Base-by-base conservation (phyloP, 2,113 vertebrate species). In the Amia ocellicauda region DNA sequence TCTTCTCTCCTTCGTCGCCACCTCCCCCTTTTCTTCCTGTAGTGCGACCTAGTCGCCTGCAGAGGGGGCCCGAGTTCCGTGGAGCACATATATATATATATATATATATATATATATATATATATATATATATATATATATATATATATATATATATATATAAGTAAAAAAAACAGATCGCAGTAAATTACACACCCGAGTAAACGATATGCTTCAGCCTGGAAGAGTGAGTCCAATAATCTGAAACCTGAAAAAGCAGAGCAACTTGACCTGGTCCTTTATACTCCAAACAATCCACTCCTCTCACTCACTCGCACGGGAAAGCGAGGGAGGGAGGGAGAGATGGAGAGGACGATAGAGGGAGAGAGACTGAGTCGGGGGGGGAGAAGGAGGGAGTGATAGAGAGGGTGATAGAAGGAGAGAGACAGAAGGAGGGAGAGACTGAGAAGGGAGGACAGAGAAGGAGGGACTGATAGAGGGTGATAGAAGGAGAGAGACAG, bases 1-100 rank as follows among this genome's bases (percentile, higher is more conserved):
- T 71, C 49, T 74, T 68, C 60, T 80, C 79, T 77, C 7, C 47
- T 71, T 77, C 69, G 72, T 24, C 64, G 19, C 40, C 63, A 28
- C 74, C 76, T 62, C 26, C 67, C 67, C 56, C 49, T 53, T 1
- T 0, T 47, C 36, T 58, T n/a, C 3, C 11, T 1, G 56, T 23
- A 43, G 0, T 1, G 0, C 0, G 2, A 0, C 54, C 17, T 3
- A 20, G 14, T 3, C 0, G 31, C 75, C 86, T 36, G 74, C 3
- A 29, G 83, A 36, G 49, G 79, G 80, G 78, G 78, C 56, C 8
- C 1, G 41, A 60, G 22, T 42, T 62, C 58, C 52, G 17, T 1
- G n/a, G n/a, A n/a, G n/a, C n/a, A n/a, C n/a, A 0, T n/a, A n/a
- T n/a, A n/a, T n/a, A n/a, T n/a, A n/a, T n/a, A n/a, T n/a, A n/a